Evolutionary conservation across 2,797 vertebrate genomes (phyloP), one percentile per base, ranked within the genome.

Genomic region (Oreochromis grahami): DNA sequence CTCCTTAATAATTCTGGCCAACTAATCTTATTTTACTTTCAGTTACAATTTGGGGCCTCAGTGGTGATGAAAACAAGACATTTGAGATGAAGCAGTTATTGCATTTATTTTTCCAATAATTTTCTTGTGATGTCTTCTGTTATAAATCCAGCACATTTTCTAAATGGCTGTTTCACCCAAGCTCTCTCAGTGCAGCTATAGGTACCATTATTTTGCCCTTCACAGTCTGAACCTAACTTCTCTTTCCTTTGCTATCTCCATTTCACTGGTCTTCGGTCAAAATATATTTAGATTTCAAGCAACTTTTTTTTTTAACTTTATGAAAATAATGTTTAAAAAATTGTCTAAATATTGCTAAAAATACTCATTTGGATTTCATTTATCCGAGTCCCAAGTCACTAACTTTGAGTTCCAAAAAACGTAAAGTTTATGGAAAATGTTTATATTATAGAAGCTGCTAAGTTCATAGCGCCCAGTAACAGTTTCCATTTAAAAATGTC

Each of bases 31-130:
- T 32, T 74, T 50, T 50, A 74, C 10, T 74, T 74, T 50, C 24
- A 72, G 26, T 50, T 74, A 34, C 1, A 32, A 32, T 32, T 74
- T 74, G 17, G 43, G 17, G 4, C 19, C 50, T n/a, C 17, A 8
- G 17, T n/a, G 2, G 15, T n/a, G 26, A 50, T 50, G 43, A 34
- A 74, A 74, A 50, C 45, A 50, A 50, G 45, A 50, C 45, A 32
- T 19, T 32, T 74, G 3, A 74, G 10, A 50, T n/a, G 17, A 74
- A 32, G 45, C 17, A 12, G 0, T 74, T 32, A n/a, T n/a, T 74
- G 17, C 70, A 32, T 50, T 50, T 74, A 74, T 74, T 50, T 50
- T 50, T 74, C 43, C 6, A 32, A 50, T 50, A 74, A 12, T 50
- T 12, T 13, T 50, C 26, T 34, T 13, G 15, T 74, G 13, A 50